Percentiles rank a stretch among this genome's conserved stretches.
Conservation (phyloP, 2,113 vertebrate genomes). For the Dasyornis broadbenti region DNA sequence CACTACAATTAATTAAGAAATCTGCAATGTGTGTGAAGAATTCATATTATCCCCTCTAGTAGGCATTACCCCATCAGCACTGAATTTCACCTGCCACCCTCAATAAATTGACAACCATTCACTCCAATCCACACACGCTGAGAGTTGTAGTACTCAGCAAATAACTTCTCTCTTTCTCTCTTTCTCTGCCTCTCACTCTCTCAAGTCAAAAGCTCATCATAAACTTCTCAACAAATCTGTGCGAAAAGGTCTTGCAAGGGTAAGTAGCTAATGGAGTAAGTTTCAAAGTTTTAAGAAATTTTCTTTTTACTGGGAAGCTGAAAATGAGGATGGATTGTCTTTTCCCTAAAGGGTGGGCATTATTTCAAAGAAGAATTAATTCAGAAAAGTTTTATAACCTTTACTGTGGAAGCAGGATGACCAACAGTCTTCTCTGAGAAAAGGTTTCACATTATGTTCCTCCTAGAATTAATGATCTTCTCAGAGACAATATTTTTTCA, state of each 20-base stretch:
- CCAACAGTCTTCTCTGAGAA: not conserved
- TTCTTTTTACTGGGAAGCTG: not conserved
- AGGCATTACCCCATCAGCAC: not conserved
- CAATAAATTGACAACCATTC: not conserved
- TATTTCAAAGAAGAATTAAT: not conserved
- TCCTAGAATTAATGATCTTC: not conserved
- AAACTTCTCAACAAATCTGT: not conserved
- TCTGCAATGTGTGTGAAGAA: not conserved
- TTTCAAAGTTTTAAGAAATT: not conserved
- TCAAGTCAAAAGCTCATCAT: not conserved
- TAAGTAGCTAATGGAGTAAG: not conserved
- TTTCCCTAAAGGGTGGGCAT: not conserved
- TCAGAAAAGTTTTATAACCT: not conserved
- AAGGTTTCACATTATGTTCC: not conserved
- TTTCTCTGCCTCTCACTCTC: not conserved
- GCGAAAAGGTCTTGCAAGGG: not conserved
- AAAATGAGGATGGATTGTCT: not conserved
- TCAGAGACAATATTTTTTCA: not conserved
- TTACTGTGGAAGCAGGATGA: not conserved
- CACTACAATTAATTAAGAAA: constrained; percentile 15
- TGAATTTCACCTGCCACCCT: constrained; percentile 12
- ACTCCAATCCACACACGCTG: not conserved
- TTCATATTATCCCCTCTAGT: not conserved
- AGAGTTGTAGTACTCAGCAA: not conserved
- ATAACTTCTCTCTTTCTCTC: not conserved